Base-by-base conservation (phyloP, 2,797 vertebrate genomes). In the Diceros bicornis region DNA sequence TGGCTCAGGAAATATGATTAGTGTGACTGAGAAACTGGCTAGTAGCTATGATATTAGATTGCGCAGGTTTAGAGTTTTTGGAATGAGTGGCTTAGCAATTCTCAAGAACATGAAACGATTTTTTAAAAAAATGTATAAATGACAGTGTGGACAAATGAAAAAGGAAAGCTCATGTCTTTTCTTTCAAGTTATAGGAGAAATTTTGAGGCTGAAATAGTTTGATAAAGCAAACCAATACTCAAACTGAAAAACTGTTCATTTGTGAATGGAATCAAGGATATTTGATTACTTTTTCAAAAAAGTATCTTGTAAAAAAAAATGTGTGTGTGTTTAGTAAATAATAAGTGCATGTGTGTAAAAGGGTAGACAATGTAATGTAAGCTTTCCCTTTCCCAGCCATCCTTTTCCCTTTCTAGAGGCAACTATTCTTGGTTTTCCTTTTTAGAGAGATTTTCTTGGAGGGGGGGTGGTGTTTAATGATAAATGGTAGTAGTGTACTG, bases 371-470 rank as follows among this genome's bases (percentile, higher is more conserved):
- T 62, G 64, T 78, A 86, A 41, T 50, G 1, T 64, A 83, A 69
- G 32, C 52, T 21, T 82, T 96, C 21, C n/a, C 34, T 94, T 92
- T 64, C 37, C 59, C 12, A 66, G 25, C 29, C 9, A 66, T 25
- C 27, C 37, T 71, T 78, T 77, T 55, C 8, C 59, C 14, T 89
- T 74, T 92, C 37, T 89, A 13, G 12, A 96, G 77, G 55, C 12
- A 83, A 2, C 21, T 17, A 25, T 93, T 77, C 32, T 89, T 78
- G 13, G 34, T 85, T 89, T 75, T 72, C 52, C 17, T 89, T 88
- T 83, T 75, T 59, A 77, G 57, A 91, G 68, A 47, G 25, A 59
- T 91, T 97, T 95, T 97, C 79, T 82, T 66, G 52, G 61, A 25
- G 50, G 32, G 64, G 1, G 78, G 44, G 78, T 32, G 55, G 12